phyloP scores from a whole-genome alignment of 2,797 vertebrate species.

The Cynopterus sphinx region DNA sequence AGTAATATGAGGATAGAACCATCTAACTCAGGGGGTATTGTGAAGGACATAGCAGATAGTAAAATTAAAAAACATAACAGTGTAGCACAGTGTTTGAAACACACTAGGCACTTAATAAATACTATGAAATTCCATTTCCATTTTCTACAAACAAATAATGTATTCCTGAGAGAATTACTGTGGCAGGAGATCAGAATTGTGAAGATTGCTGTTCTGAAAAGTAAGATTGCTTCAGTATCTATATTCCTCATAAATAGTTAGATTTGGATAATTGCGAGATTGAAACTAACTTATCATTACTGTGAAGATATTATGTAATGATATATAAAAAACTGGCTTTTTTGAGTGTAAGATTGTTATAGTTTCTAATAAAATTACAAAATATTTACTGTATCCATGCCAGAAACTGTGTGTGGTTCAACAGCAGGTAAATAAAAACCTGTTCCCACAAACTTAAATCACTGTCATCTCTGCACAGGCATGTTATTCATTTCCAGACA shows the following conservation, averaged over 20 bases:
- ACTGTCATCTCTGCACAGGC: conserved; percentile 18
- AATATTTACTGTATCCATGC: conserved; percentile 55
- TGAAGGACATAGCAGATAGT: not conserved
- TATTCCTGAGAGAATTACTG: conserved; percentile 52
- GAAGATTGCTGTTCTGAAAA: not conserved
- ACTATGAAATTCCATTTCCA: not conserved
- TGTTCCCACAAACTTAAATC: conserved; percentile 51
- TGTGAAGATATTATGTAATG: conserved; percentile 55
- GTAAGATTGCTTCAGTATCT: conserved; percentile 52
- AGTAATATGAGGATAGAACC: not conserved
- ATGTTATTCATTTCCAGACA: conserved; percentile 39
- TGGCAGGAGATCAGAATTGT: conserved; percentile 53
- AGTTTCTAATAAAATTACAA: conserved; percentile 61
- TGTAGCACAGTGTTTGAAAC: not conserved
- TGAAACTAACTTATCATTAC: conserved; percentile 70
- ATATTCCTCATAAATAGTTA: conserved; percentile 42
- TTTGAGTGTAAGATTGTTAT: conserved; percentile 36
- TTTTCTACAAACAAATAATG: conserved; percentile 6
- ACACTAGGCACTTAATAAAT: not conserved
- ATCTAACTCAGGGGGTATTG: not conserved
- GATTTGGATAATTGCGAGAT: conserved; percentile 41
- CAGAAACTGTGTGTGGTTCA: conserved; percentile 39
- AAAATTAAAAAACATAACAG: not conserved
- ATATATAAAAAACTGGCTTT: conserved; percentile 50
- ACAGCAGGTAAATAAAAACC: conserved; percentile 62